Conservation (phyloP, 2,888 invertebrate species). For the Sphaerophoria rueppellii region DNA sequence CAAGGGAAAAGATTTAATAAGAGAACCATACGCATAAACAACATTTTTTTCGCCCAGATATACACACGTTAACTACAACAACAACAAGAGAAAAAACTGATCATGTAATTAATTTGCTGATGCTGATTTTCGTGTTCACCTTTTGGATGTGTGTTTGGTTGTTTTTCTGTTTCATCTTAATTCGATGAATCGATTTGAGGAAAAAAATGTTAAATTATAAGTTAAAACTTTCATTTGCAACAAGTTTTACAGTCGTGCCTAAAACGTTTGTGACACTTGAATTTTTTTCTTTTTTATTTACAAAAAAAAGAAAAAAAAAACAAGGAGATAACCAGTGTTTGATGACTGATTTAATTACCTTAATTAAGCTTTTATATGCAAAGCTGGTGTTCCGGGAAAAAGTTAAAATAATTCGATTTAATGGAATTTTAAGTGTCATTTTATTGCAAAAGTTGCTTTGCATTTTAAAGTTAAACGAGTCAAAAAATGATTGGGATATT, state of each 20-base stretch:
- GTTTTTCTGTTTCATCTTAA: conserved; percentile 5
- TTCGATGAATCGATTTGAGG: conserved; percentile 21
- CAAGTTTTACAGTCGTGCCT: background rate
- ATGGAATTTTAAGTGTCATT: too few relatives aligned
- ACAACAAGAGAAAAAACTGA: background rate
- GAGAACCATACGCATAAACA: conserved; percentile 39
- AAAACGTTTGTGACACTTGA: background rate
- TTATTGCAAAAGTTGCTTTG: too few relatives aligned
- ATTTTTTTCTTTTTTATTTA: background rate
- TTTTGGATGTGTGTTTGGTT: conserved; percentile 4
- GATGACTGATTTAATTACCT: too few relatives aligned
- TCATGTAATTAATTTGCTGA: conserved; percentile 37
- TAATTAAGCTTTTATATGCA: too few relatives aligned
- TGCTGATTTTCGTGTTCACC: conserved; percentile 47
- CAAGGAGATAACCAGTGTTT: too few relatives aligned
- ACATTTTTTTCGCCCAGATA: conserved; percentile 10
- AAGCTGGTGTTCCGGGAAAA: too few relatives aligned
- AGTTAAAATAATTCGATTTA: too few relatives aligned
- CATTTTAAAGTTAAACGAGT: too few relatives aligned
- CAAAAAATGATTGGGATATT: too few relatives aligned
- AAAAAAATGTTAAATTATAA: conserved; percentile 17
- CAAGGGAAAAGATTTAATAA: background rate
- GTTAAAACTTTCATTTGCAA: conserved; percentile 41
- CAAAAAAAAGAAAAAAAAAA: too few relatives aligned
- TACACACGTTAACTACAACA: background rate